Conservation (phyloP, 2,113 vertebrate genomes). For the Columbina picui region DNA sequence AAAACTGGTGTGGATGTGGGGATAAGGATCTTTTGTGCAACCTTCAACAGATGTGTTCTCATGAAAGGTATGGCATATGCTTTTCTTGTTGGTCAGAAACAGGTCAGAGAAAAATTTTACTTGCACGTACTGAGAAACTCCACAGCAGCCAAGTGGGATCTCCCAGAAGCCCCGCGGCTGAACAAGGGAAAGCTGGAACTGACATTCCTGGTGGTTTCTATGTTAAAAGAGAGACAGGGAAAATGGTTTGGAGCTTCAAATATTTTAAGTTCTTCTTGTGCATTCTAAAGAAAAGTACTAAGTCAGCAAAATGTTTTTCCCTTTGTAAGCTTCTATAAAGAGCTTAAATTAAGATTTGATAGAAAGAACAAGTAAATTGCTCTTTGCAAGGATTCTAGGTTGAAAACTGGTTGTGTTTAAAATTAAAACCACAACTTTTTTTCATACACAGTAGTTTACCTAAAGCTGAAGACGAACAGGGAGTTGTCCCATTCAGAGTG, state of each 20-base stretch:
- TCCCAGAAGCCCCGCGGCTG: background rate
- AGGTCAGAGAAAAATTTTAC: background rate
- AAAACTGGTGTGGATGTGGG: background rate
- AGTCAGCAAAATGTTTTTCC: background rate
- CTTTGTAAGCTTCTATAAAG: background rate
- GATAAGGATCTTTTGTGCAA: background rate
- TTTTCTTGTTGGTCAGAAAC: background rate
- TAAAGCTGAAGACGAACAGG: background rate
- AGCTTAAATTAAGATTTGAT: background rate
- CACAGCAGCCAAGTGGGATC: background rate
- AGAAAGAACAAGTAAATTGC: background rate
- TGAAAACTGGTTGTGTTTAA: background rate
- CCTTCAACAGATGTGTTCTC: background rate
- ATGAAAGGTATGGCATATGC: background rate
- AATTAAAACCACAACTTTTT: background rate
- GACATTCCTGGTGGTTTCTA: background rate
- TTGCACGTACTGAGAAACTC: background rate
- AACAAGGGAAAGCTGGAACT: background rate
- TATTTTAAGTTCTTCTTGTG: background rate
- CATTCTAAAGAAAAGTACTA: background rate
- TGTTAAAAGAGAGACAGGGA: background rate
- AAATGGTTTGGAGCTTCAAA: background rate
- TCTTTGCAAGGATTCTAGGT: background rate
- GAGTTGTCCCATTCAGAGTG: accelerated
- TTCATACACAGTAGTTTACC: background rate